These are phyloP conservation scores for Oncorhynchus clarkii DNA, from an alignment of 2,113 vertebrate genomes.

Conservation along the genomic window DNA sequence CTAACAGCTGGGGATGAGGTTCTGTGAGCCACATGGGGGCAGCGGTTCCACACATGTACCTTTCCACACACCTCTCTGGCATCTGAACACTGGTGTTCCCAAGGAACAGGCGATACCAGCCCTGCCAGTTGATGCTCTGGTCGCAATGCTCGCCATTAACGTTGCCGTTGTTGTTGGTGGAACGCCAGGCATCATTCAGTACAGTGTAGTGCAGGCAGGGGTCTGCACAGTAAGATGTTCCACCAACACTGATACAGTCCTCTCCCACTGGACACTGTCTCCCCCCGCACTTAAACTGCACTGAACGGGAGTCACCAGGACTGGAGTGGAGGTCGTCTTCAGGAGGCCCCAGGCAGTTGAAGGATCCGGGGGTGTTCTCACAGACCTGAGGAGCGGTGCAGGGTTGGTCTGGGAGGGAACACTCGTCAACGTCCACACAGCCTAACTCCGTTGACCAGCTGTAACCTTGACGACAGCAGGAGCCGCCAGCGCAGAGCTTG, in stretches of 20 bases:
- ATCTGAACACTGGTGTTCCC: conserved; percentile 33
- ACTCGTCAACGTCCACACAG: no score
- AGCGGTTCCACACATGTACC: conserved; percentile 42
- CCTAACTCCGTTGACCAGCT: background rate
- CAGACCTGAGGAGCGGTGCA: no score
- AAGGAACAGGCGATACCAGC: conserved; percentile 60
- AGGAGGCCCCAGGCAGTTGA: no score
- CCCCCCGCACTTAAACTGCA: conserved; percentile 20
- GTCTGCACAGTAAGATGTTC: conserved; percentile 8
- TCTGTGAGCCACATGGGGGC: conserved; percentile 27
- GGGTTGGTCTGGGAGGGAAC: no score
- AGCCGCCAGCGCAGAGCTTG: no score
- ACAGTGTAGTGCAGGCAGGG: conserved; percentile 44
- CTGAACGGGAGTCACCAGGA: background rate
- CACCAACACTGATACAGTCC: conserved; percentile 42
- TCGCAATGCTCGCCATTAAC: no score
- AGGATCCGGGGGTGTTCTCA: no score
- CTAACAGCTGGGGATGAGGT: conserved; percentile 43
- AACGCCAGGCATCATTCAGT: conserved; percentile 54
- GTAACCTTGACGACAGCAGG: no score
- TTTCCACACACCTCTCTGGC: conserved; percentile 41
- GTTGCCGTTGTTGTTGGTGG: conserved; percentile 31
- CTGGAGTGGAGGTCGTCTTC: background rate
- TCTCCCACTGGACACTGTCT: conserved; percentile 30
- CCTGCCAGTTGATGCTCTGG: conserved; percentile 26